phyloP scores from a whole-genome alignment of 2,888 invertebrate species.

The Ophion costatus region DNA sequence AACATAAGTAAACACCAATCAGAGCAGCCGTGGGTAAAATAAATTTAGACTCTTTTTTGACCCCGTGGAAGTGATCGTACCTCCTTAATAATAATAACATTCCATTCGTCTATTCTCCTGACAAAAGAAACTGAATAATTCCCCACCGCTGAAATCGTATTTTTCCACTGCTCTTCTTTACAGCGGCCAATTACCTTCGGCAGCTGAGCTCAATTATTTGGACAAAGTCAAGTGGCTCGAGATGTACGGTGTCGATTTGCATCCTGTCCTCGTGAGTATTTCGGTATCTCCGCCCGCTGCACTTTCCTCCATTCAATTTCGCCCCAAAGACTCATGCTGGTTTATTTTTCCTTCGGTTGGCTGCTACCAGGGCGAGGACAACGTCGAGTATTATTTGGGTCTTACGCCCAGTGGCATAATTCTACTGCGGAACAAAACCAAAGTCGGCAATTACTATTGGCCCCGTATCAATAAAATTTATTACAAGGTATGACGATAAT shows the following conservation, averaged over 20 bases:
- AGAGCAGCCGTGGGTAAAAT: no score
- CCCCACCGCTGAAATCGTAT: neutral
- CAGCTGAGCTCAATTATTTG: constrained; percentile 96
- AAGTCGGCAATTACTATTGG: constrained; percentile 99
- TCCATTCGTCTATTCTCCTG: neutral
- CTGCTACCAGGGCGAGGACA: constrained; percentile 93
- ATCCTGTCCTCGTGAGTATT: constrained; percentile 95
- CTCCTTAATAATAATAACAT: no score
- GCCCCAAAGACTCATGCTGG: neutral
- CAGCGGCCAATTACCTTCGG: constrained; percentile 95
- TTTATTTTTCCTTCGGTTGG: neutral
- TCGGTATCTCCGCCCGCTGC: no score
- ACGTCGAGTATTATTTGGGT: constrained; percentile 97
- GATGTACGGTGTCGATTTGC: constrained; percentile 98
- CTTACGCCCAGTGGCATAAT: constrained; percentile 98
- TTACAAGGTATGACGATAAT: constrained; percentile 88
- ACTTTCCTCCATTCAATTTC: neutral
- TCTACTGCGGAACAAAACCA: constrained; percentile 96
- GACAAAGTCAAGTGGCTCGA: constrained; percentile 99
- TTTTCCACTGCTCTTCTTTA: constrained; percentile 68
- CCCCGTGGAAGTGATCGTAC: no score
- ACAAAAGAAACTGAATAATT: neutral
- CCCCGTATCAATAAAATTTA: constrained; percentile 98
- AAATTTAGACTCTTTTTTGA: no score
- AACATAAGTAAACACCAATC: no score